Base-by-base conservation (phyloP, 1,140 invertebrate genomes). In the Sminthurides bifidus region DNA sequence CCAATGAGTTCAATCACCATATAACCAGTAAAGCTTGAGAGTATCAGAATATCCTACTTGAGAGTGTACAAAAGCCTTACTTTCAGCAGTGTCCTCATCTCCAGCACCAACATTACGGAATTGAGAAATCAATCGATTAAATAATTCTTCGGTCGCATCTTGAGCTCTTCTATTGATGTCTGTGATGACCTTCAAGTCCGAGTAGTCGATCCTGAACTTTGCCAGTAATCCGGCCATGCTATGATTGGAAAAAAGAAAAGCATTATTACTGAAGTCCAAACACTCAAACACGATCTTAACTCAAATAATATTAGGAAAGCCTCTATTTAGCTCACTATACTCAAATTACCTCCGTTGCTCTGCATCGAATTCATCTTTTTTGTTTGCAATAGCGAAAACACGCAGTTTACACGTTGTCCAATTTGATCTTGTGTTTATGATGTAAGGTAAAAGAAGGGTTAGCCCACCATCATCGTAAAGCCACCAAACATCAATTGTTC, bases 401-500 rank as follows among this genome's bases (percentile, higher is more conserved):
- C 93, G 77, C 44, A 98, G 72, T 72, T 87, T 90, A 67, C 89
- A 90, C 56, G 79, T 80, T 43, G 81, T 77, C 88, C 90, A 95
- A 68, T 84, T 84, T 27, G 80, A 77, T 58, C 90, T 77, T 6
- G 85, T 92, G 41, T 83, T 87, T 50, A 97, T 81, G 43, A 98
- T 90, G 67, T 94, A 92, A 0, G 92, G 87, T 49, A 90, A 71
- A 14, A 91, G 72, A 2, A 90, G 73, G 0, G 87, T 89, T 41
- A 90, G 75, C 37, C 85, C 81, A 35, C 55, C 55, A 26, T 57
- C 55, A 23, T 57, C 91, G 70, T 95, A 98, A 0, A 98, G 73
- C 93, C 93, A 98, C 91, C 92, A 98, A 4, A 98, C 92, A 73
- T 98, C 92, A 64, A 98, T 92, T 2, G 84, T 85, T 23, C 84